Percentiles rank a stretch among this genome's conserved stretches.
phyloP scores from a whole-genome alignment of 2,113 vertebrate genomes.

The Saiga tatarica region DNA sequence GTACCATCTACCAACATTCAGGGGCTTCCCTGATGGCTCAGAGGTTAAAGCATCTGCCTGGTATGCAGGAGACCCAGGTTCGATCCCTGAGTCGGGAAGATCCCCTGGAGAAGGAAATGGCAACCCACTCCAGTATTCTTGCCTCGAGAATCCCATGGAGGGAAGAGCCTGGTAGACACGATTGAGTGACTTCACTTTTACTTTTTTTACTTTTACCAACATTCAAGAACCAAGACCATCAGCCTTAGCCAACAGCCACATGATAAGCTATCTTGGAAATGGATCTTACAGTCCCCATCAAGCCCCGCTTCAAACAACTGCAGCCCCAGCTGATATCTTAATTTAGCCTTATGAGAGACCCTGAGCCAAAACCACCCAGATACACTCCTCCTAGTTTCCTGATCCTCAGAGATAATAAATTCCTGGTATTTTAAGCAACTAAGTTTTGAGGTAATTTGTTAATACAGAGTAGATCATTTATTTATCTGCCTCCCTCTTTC shows the following conservation, averaged over 20 bases:
- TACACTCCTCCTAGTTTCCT: background rate
- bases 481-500: background rate
- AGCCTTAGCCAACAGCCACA: background rate
- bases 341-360: background rate
- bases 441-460: background rate
- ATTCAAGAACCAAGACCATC: background rate
- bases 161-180: too few species aligned
- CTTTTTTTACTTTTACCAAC: background rate
- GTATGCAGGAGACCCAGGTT: too few species aligned
- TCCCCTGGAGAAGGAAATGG: too few species aligned
- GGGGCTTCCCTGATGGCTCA: too few species aligned
- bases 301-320: background rate
- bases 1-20: background rate
- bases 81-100: too few species aligned
- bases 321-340: background rate
- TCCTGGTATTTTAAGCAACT: background rate
- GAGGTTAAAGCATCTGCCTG: too few species aligned
- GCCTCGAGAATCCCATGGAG: too few species aligned
- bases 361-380: background rate
- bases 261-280: background rate
- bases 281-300: background rate
- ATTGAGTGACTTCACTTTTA: too few species aligned
- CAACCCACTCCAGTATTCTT: too few species aligned
- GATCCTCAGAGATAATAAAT: background rate
- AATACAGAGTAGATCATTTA: background rate